Base-by-base conservation (phyloP, 1,140 invertebrate genomes). In the Ladona fulva region DNA sequence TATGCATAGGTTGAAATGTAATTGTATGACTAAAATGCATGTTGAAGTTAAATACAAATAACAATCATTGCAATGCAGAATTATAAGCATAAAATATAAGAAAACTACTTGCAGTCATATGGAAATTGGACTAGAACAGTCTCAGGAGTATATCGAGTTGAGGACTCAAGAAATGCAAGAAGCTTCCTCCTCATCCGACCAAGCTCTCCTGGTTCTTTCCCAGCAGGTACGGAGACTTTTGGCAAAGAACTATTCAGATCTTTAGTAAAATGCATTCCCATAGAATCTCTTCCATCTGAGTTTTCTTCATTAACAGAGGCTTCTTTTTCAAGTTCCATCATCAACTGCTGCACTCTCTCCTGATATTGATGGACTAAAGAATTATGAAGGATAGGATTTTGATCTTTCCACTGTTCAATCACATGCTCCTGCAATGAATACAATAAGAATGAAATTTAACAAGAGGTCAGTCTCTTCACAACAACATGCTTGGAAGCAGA, bases 71-170 rank as follows among this genome's bases (percentile, higher is more conserved):
- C n/a, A n/a, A n/a, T n/a, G n/a, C n/a, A n/a, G n/a, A n/a, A n/a
- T n/a, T 37, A 5, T 8, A 37, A 37, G 8, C 1, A 37, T 37
- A 37, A 37, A 37, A 37, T 8, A 37, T n/a, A 37, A 37, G 3
- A 37, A 37, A 37, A 37, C 29, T 37, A 83, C 84, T 81, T 83
- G 90, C 90, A 89, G 82, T 97, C 91, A 78, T 90, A 90, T 0
- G 96, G 96, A 82, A 98, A 97, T 83, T 95, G 92, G 24, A 93
- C 88, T 11, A 98, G 86, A 5, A 97, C 91, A n/a, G 90, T 91
- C 84, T 98, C 96, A 0, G 96, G 92, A 0, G 91, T 92, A 82
- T 97, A 99, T 82, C 92, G 85, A 25, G 89, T 85, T 0, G 97
- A 98, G 77, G 89, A 91, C 82, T 95, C 90, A 19, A 99, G 85